A percentile compares a stretch with the other conserved stretches of the same genome.
Conservation (phyloP, 2,797 vertebrate genomes). For the Microchirus variegatus region DNA sequence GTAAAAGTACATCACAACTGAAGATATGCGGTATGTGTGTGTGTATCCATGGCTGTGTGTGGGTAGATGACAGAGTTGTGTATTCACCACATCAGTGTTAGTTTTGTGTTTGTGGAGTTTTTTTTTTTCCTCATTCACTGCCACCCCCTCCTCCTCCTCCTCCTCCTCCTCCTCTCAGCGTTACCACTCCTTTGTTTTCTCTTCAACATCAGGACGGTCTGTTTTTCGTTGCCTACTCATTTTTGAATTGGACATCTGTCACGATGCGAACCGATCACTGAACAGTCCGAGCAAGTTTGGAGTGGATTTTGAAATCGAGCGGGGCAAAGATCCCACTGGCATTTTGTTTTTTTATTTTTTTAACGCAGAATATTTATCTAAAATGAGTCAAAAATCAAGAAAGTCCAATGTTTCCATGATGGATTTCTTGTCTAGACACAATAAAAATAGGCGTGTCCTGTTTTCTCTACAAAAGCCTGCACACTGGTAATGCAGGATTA, state of each 20-base stretch:
- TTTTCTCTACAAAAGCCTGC: too few relatives aligned
- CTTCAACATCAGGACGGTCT: neutral
- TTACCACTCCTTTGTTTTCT: constrained; percentile 16
- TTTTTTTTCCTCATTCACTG: constrained; percentile 35
- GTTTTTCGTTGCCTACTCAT: neutral
- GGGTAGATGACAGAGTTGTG: constrained; percentile 51
- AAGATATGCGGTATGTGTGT: neutral
- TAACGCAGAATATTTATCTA: too few relatives aligned
- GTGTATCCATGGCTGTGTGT: constrained; percentile 10
- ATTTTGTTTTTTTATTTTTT: too few relatives aligned
- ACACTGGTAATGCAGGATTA: too few relatives aligned
- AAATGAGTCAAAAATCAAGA: too few relatives aligned
- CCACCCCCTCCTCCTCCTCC: constrained; percentile 42
- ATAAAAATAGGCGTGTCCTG: too few relatives aligned
- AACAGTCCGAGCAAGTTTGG: neutral
- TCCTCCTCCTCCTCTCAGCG: constrained; percentile 50
- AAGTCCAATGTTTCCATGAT: too few relatives aligned
- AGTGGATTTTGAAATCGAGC: too few relatives aligned
- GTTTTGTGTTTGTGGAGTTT: constrained; percentile 57
- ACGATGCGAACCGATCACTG: neutral
- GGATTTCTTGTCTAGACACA: too few relatives aligned
- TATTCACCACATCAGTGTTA: constrained; percentile 61
- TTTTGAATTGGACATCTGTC: neutral
- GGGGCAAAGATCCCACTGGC: too few relatives aligned
- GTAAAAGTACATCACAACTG: neutral